phyloP scores from a whole-genome alignment of 2,888 invertebrate genomes.

The Rhagium mordax region DNA sequence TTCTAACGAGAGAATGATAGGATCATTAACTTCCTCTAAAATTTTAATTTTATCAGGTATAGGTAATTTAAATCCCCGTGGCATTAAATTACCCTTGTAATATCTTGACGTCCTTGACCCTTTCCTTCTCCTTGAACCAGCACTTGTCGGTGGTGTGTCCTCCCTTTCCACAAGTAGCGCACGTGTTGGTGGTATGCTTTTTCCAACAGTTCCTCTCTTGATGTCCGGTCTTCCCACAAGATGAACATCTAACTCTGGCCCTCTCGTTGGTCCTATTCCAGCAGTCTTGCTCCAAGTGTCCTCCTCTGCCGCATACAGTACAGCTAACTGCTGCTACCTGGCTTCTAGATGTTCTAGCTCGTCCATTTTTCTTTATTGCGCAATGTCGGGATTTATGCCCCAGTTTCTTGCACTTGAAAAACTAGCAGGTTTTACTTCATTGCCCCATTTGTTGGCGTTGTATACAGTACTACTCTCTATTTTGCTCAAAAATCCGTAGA shows the following conservation, averaged over 20 bases:
- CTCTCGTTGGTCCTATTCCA: no score
- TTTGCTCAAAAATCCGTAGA: constrained; percentile 18
- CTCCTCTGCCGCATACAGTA: no score
- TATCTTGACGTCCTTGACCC: background rate
- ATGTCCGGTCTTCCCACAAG: constrained; percentile 9
- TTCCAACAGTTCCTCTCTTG: background rate
- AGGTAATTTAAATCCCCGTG: no score
- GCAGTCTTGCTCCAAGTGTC: no score
- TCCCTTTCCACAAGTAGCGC: constrained; percentile 1
- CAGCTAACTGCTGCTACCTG: no score
- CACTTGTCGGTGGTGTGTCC: constrained; percentile 14
- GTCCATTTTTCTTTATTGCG: background rate
- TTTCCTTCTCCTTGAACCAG: constrained; percentile 2
- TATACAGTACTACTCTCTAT: background rate
- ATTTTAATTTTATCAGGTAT: no score
- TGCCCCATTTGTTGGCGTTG: no score
- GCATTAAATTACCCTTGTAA: constrained; percentile 5
- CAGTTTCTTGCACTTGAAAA: no score
- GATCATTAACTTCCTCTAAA: no score
- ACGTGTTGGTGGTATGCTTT: background rate
- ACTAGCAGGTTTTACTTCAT: no score
- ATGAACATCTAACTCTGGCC: no score
- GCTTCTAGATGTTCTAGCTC: background rate
- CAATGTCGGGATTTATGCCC: background rate
- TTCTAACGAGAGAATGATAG: no score